phyloP scores from a whole-genome alignment of 2,113 vertebrate species.

The Hemiprocne comata region DNA sequence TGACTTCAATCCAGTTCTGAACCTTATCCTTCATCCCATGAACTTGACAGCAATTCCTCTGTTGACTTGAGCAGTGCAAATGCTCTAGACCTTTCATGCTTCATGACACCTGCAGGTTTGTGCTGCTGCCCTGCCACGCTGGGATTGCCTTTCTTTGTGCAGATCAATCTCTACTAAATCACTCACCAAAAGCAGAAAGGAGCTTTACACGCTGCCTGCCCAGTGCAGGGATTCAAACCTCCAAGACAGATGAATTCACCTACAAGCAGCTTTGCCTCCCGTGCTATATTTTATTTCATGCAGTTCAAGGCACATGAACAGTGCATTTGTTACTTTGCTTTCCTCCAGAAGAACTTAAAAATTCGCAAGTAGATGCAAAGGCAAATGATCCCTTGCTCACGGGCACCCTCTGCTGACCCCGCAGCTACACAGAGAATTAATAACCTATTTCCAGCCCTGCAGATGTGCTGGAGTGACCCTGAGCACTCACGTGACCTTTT shows the following conservation, averaged over 20 bases:
- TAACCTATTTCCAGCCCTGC: neutral
- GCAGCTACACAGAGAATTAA: neutral
- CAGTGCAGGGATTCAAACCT: neutral
- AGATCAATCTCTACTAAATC: neutral
- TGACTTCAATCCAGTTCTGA: neutral
- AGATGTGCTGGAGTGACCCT: neutral
- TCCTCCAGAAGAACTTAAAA: neutral
- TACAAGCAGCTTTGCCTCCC: neutral
- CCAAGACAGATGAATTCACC: neutral
- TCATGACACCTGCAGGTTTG: neutral
- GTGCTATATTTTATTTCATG: neutral
- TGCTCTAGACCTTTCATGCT: neutral
- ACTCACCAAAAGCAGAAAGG: neutral
- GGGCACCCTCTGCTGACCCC: slow-evolving; percentile 54
- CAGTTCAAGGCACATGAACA: neutral
- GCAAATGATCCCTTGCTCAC: neutral
- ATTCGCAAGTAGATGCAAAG: accelerated
- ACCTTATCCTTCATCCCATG: neutral
- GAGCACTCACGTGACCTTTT: neutral
- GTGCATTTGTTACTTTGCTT: neutral
- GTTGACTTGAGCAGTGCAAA: neutral
- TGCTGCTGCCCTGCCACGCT: neutral
- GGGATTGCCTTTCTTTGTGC: neutral
- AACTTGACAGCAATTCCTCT: neutral
- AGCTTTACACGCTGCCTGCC: accelerated